Percentiles rank a stretch among this genome's conserved stretches.
phyloP scores from a whole-genome alignment of 2,113 vertebrate species.

The Nanorana parkeri region DNA sequence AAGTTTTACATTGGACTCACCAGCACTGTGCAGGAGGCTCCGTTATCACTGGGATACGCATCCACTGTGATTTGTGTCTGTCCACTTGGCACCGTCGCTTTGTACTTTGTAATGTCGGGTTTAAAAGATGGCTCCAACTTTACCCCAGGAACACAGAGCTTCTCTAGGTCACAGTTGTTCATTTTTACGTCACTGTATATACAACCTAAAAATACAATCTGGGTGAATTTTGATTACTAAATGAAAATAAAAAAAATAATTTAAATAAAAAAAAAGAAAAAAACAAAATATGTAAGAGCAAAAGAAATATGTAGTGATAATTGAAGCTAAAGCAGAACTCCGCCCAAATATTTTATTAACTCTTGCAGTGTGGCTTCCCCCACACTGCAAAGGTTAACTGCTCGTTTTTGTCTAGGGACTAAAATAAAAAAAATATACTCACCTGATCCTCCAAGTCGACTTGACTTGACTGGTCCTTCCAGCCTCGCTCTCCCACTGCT shows the following conservation, averaged over 20 bases:
- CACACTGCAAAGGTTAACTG: no score
- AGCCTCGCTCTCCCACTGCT: no score
- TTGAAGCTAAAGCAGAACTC: neutral
- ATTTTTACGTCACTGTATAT: slow-evolving; percentile 51
- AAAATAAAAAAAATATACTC: no score
- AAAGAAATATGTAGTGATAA: neutral
- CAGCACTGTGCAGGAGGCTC: slow-evolving; percentile 63
- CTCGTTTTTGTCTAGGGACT: no score
- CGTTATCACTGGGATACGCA: slow-evolving; percentile 63
- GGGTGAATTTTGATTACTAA: neutral
- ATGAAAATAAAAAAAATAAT: neutral
- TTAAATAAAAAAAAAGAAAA: no score
- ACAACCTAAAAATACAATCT: neutral
- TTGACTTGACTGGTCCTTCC: no score
- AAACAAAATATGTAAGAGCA: neutral
- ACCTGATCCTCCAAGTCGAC: no score
- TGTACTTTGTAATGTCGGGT: slow-evolving; percentile 62
- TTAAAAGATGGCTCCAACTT: slow-evolving; percentile 64
- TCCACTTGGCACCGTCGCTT: slow-evolving; percentile 62
- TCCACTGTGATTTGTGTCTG: slow-evolving; percentile 59
- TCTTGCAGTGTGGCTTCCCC: no score
- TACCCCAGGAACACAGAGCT: slow-evolving; percentile 59
- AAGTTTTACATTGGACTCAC: slow-evolving; percentile 61
- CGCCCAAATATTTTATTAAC: no score
- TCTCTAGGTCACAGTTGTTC: slow-evolving; percentile 74